Conservation (phyloP, 2,797 vertebrate genomes). For the Rhabdophis nuchalis region DNA sequence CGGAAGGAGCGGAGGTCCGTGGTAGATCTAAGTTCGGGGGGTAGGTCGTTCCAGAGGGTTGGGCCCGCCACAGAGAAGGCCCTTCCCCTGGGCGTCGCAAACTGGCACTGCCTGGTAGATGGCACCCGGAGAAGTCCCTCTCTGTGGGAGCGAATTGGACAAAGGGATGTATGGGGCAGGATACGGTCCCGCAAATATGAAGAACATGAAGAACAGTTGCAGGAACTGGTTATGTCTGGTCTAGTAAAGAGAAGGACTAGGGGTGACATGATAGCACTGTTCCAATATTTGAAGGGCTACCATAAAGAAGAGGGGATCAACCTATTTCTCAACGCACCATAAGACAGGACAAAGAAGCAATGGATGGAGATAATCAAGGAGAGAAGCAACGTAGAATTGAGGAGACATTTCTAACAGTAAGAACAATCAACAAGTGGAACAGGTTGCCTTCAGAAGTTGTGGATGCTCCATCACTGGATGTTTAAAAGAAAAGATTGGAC, state of each 20-base stretch:
- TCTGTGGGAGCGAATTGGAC: too few relatives aligned
- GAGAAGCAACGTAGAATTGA: neutral
- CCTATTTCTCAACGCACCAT: neutral
- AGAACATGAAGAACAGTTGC: neutral
- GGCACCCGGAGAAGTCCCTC: too few relatives aligned
- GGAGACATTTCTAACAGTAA: neutral
- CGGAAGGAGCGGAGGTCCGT: too few relatives aligned
- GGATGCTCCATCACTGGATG: neutral
- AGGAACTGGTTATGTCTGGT: neutral
- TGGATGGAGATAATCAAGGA: neutral
- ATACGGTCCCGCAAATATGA: too few relatives aligned
- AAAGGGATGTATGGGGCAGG: too few relatives aligned
- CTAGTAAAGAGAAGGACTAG: neutral
- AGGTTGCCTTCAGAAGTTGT: neutral
- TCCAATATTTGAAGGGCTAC: neutral
- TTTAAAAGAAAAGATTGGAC: neutral
- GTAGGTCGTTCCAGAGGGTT: too few relatives aligned
- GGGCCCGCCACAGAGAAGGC: too few relatives aligned
- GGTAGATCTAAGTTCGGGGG: too few relatives aligned
- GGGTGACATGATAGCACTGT: neutral
- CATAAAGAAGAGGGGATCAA: neutral
- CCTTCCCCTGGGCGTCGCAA: too few relatives aligned
- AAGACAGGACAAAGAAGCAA: neutral
- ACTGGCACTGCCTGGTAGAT: too few relatives aligned
- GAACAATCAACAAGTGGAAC: neutral